Conservation (phyloP, 1,140 invertebrate species). For the Thalassaphorura encarpata region DNA sequence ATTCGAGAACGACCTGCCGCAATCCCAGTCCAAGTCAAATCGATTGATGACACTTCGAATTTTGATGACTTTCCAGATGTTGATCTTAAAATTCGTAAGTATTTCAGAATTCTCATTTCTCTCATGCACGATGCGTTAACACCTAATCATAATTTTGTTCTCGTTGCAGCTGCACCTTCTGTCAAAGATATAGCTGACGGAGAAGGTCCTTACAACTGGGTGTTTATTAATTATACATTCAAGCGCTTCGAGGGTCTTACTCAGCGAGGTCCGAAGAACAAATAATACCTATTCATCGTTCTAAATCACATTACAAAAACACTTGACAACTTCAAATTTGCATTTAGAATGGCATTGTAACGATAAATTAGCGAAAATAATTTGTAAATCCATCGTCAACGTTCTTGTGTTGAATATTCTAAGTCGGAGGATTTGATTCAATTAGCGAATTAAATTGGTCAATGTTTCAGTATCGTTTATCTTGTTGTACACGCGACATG, state of each 20-base stretch:
- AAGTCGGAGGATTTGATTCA: too few species aligned
- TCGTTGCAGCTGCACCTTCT: conserved; percentile 63
- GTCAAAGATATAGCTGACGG: conserved; percentile 52
- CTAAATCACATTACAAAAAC: neutral
- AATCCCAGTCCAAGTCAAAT: conserved; percentile 57
- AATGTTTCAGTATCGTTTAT: too few species aligned
- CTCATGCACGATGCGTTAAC: neutral
- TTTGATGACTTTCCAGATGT: conserved; percentile 99
- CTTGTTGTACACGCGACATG: too few species aligned
- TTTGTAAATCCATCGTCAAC: too few species aligned
- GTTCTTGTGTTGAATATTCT: too few species aligned
- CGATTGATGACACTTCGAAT: conserved; percentile 89
- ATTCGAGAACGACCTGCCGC: conserved; percentile 93
- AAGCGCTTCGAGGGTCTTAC: conserved; percentile 96
- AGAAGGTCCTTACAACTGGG: conserved; percentile 88
- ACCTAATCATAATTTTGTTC: conserved; percentile 10
- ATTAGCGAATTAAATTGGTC: too few species aligned
- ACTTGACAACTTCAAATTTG: neutral
- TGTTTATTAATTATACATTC: conserved; percentile 99
- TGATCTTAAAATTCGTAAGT: conserved; percentile 95
- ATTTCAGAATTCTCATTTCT: neutral
- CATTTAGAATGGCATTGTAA: conserved; percentile 3
- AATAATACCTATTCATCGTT: neutral
- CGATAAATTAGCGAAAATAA: too few species aligned
- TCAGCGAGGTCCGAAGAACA: conserved; percentile 40